These are phyloP conservation scores for Perodicticus potto DNA, from an alignment of 2,797 vertebrate species.

Conservation along the genomic window DNA sequence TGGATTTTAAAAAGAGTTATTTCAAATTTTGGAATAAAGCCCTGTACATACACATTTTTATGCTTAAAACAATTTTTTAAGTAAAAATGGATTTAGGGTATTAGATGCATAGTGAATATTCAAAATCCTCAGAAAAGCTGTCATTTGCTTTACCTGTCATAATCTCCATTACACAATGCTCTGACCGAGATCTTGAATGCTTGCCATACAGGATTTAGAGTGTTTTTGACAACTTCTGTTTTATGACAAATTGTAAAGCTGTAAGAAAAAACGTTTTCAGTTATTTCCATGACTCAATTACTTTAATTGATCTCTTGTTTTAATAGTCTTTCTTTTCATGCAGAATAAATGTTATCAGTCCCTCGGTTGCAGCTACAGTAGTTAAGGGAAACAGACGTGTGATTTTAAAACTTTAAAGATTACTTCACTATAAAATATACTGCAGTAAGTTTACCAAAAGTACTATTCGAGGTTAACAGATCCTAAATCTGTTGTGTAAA, in stretches of 20 bases:
- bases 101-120: neutral
- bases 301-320: neutral
- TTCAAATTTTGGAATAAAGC: neutral
- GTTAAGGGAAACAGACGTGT: neutral
- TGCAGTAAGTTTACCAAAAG: neutral
- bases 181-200: conserved; percentile 97
- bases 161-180: conserved; percentile 97
- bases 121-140: neutral
- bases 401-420: conserved; percentile 25
- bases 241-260: conserved; percentile 98
- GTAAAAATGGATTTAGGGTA: neutral
- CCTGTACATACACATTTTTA: neutral
- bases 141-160: conserved; percentile 91
- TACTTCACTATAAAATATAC: neutral
- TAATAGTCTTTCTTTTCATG: neutral
- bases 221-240: conserved; percentile 99
- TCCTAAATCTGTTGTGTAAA: conserved; percentile 8
- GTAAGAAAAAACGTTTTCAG: neutral
- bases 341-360: neutral
- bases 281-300: conserved; percentile 40
- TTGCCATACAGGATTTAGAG: conserved; percentile 97
- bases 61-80: neutral
- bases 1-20: neutral
- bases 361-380: neutral
- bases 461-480: neutral